These are phyloP conservation scores for Turritopsis rubra DNA, from an alignment of 30 jellyfish, hydroid and myxozoan species.

Conservation along the genomic window DNA sequence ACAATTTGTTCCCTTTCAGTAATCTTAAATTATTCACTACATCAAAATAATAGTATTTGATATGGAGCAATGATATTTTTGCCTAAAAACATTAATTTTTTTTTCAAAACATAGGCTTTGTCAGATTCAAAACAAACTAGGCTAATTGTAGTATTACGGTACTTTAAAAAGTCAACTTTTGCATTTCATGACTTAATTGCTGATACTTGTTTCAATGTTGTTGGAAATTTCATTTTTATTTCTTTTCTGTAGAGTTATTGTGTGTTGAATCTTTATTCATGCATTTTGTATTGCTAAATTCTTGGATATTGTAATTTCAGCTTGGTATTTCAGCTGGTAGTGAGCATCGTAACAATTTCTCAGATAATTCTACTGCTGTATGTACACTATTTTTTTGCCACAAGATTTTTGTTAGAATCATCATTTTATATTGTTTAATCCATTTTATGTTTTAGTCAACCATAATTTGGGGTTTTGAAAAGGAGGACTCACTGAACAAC, in stretches of 20 bases:
- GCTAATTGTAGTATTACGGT: too few relatives aligned
- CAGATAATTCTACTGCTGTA: neutral
- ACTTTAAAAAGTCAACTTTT: too few relatives aligned
- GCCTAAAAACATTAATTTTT: too few relatives aligned
- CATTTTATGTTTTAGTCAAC: neutral
- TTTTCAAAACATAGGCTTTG: neutral
- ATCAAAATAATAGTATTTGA: too few relatives aligned
- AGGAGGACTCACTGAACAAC: neutral
- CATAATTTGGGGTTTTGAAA: neutral
- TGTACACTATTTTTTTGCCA: neutral
- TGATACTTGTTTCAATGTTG: too few relatives aligned
- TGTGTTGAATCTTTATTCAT: neutral
- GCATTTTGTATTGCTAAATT: neutral
- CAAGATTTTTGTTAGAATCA: neutral
- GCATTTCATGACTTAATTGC: too few relatives aligned
- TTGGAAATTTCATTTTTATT: too few relatives aligned
- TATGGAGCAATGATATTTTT: too few relatives aligned
- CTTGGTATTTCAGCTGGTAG: neutral
- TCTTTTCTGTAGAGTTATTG: neutral
- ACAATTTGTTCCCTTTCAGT: too few relatives aligned
- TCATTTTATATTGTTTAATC: neutral
- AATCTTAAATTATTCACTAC: too few relatives aligned
- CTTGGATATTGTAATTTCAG: neutral
- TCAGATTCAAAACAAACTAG: neutral
- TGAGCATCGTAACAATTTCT: neutral